phyloP scores from a whole-genome alignment of 2,113 vertebrate genomes.

The Cyphomyrus discorhynchus region DNA sequence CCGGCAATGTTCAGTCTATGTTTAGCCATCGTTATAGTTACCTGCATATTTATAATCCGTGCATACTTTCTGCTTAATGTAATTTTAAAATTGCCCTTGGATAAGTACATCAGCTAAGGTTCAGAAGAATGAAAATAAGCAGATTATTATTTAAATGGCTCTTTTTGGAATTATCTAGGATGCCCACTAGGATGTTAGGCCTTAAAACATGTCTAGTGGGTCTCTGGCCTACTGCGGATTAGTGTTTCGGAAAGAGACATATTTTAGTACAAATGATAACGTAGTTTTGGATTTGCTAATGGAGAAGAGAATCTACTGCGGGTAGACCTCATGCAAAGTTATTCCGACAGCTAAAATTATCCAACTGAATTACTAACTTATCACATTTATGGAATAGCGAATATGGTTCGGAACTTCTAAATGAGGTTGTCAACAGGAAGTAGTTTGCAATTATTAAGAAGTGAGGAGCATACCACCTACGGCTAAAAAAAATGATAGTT shows the following conservation, averaged over 20 bases:
- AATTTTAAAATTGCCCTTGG: not conserved
- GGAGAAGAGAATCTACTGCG: not conserved
- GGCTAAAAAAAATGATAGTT: not conserved
- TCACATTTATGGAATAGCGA: not conserved
- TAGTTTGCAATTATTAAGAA: not conserved
- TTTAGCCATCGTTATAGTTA: not conserved
- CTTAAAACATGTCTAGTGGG: not conserved
- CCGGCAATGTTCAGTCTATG: not conserved
- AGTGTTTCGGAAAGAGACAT: not conserved
- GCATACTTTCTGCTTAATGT: slow-evolving; percentile 2
- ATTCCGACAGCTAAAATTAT: not conserved
- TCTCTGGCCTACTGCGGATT: not conserved
- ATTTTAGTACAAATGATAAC: not conserved
- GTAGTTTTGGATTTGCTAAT: not conserved
- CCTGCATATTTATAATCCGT: not conserved
- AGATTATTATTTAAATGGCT: not conserved
- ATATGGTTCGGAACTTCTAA: not conserved
- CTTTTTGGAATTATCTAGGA: not conserved
- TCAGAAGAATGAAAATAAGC: not conserved
- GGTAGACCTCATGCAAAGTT: not conserved
- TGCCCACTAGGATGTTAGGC: not conserved
- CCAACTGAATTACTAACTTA: not conserved
- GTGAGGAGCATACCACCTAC: not conserved
- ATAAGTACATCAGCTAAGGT: not conserved
- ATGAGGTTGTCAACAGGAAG: not conserved